Base-by-base conservation (phyloP, 2,888 invertebrate genomes). In the Stenotaenia linearis region DNA sequence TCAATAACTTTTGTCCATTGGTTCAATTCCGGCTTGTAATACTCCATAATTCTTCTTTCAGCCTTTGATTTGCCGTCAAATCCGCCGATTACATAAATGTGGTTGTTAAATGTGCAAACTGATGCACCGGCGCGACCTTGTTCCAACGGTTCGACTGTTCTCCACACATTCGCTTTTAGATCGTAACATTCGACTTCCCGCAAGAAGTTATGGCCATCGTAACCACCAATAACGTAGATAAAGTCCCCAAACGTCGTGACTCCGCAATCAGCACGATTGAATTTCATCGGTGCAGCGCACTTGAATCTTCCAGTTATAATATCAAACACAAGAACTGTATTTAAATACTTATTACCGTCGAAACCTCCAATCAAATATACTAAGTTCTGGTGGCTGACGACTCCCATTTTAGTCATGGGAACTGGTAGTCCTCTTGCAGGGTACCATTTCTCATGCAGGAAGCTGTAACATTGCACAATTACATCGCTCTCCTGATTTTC, bases 401-500 rank as follows among this genome's bases (percentile, higher is more conserved):
- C 61, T 18, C 78, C 78, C 78, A 78, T 78, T 37, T 78, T 78
- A 1, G 78, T 28, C 56, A 78, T 78, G 28, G 78, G 78, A 5
- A 78, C 61, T n/a, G 78, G 78, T 7, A 78, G 18, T 18, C 78
- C 78, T 78, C 61, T 78, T 15, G 61, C 56, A 0, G 78, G 61
- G 21, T 30, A 78, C 78, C 78, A 78, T 37, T 78, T 78, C 18
- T 78, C 78, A 12, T 61, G 56, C 12, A 32, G 15, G 18, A 78
- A 78, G 30, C 78, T 78, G 61, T 78, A 78, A 21, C 78, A 78
- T 18, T 78, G 78, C 61, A 78, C 28, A 15, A 78, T 78, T 9
- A 78, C 30, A 30, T 78, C 78, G 30, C 78, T 78, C 10, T 78
- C 78, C 25, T 61, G 78, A 25, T 78, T 78, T 37, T 78, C 78